These are phyloP conservation scores for Drosophila merina DNA, from an alignment of 2,888 invertebrate genomes.

Conservation along the genomic window DNA sequence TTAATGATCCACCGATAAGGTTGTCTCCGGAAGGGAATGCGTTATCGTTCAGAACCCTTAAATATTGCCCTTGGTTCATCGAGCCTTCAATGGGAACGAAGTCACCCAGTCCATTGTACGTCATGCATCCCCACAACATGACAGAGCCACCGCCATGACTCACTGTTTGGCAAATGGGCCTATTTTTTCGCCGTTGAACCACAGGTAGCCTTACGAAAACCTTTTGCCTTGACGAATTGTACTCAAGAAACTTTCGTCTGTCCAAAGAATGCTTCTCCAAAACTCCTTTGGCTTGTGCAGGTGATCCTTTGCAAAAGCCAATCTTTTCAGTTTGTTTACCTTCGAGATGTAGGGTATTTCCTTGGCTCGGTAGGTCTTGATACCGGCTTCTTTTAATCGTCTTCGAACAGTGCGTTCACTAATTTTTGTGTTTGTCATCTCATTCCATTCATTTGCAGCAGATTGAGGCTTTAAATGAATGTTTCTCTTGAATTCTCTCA, in stretches of 20 bases:
- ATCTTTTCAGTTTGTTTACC: constrained; percentile 22
- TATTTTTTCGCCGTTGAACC: too few species aligned
- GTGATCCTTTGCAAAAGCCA: constrained; percentile 25
- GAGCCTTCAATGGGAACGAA: constrained; percentile 26
- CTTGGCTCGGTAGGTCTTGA: too few species aligned
- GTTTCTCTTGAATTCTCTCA: too few species aligned
- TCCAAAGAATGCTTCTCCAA: constrained; percentile 38
- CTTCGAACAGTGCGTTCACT: too few species aligned
- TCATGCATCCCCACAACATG: constrained; percentile 34
- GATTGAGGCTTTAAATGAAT: too few species aligned
- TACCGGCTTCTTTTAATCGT: too few species aligned
- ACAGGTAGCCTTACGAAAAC: too few species aligned
- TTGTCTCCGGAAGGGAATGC: constrained; percentile 16
- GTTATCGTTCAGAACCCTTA: neutral
- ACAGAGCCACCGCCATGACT: constrained; percentile 33
- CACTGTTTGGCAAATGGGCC: constrained; percentile 28
- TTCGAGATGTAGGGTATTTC: too few species aligned
- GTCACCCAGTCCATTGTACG: constrained; percentile 27
- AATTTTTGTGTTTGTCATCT: too few species aligned
- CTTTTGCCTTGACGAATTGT: constrained; percentile 26
- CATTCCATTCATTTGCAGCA: too few species aligned
- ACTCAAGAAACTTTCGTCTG: constrained; percentile 33
- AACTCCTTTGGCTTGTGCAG: constrained; percentile 28
- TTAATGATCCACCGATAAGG: constrained; percentile 20
- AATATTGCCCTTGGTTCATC: constrained; percentile 28